phyloP scores from a whole-genome alignment of 1,140 invertebrate species.

The Cyclina sinensis region DNA sequence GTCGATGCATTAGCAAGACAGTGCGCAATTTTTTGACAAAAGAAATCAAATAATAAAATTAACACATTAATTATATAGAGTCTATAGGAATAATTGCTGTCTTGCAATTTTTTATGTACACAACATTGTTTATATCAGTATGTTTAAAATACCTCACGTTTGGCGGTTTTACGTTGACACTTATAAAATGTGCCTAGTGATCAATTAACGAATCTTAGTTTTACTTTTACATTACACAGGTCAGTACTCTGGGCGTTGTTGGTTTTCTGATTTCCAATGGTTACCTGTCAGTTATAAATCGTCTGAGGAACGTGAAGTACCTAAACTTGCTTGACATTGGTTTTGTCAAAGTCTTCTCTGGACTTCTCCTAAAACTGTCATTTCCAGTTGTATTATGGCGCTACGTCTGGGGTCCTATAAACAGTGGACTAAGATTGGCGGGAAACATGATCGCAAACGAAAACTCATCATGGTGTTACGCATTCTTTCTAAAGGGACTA shows the following conservation, averaged over 20 bases:
- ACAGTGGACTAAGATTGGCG: not conserved
- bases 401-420: not conserved
- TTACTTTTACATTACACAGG: not conserved
- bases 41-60: too few relatives aligned
- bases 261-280: not conserved
- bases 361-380: not conserved
- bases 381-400: slow-evolving; percentile 28
- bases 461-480: not conserved
- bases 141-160: too few relatives aligned
- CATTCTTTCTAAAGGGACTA: not conserved
- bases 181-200: too few relatives aligned
- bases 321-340: not conserved
- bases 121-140: too few relatives aligned
- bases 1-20: too few relatives aligned
- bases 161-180: too few relatives aligned
- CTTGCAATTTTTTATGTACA: too few relatives aligned
- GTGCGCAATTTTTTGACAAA: too few relatives aligned
- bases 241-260: not conserved
- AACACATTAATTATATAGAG: too few relatives aligned
- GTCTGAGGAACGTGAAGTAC: not conserved
- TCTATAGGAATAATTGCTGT: too few relatives aligned
- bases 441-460: too few relatives aligned
- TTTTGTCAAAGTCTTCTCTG: not conserved
- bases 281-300: not conserved
- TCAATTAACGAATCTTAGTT: not conserved